phyloP scores from a whole-genome alignment of 2,113 vertebrate species.

The Meleagris gallopavo region DNA sequence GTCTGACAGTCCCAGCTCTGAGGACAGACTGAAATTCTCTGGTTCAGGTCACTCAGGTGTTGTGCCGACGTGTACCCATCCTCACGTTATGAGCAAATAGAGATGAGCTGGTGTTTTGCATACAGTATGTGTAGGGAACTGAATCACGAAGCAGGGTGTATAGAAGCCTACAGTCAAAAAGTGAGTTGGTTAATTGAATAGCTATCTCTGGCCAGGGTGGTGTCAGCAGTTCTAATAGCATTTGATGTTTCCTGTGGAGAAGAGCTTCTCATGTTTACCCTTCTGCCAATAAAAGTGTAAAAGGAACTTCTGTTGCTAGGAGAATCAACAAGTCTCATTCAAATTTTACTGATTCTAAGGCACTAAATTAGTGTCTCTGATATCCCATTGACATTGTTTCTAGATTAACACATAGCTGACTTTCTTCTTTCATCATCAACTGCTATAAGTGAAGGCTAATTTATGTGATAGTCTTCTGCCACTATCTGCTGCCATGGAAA shows the following conservation, averaged over 20 bases:
- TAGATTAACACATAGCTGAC: constrained; percentile 15
- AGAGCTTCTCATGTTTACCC: background rate
- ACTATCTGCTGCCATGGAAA: background rate
- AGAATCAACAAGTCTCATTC: constrained; percentile 44
- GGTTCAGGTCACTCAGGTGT: background rate
- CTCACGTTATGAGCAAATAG: background rate
- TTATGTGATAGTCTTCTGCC: background rate
- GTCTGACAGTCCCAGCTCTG: background rate
- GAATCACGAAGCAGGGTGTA: background rate
- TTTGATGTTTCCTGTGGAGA: background rate
- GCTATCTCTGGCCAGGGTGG: background rate
- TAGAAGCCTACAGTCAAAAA: background rate
- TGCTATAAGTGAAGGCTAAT: background rate
- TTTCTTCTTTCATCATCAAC: background rate
- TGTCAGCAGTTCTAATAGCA: background rate
- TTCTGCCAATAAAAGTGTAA: constrained; percentile 38
- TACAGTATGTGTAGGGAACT: fast-evolving
- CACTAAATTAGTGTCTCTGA: constrained; percentile 61
- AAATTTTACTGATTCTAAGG: constrained; percentile 52
- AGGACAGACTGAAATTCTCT: background rate
- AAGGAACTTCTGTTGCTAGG: constrained; percentile 18
- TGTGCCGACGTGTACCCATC: background rate
- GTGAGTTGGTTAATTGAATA: background rate
- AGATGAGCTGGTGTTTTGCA: background rate
- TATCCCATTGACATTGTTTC: constrained; percentile 17